These are phyloP conservation scores for Lysandra bellargus DNA, from an alignment of 2,888 invertebrate species.

Conservation along the genomic window DNA sequence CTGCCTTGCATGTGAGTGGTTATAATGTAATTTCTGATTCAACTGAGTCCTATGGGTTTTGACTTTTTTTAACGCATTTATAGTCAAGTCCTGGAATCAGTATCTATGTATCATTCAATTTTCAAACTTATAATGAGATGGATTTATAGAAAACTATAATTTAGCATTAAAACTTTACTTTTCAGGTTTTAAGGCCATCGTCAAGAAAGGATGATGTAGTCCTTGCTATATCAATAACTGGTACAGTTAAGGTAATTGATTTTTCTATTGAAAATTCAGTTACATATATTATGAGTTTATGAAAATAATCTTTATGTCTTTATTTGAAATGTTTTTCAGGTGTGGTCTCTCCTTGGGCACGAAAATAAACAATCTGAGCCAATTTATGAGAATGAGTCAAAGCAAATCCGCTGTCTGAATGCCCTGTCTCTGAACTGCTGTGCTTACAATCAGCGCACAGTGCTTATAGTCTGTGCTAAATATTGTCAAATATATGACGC, in stretches of 20 bases:
- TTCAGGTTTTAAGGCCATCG: constrained; percentile 83
- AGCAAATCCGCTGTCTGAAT: constrained; percentile 96
- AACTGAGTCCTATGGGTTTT: background rate
- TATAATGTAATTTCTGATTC: background rate
- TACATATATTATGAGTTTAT: background rate
- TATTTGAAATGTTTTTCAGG: constrained; percentile 58
- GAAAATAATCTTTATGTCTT: background rate
- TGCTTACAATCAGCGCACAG: constrained; percentile 96
- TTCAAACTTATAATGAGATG: too few relatives aligned
- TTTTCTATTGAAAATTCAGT: background rate
- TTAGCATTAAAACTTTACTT: constrained; percentile 34
- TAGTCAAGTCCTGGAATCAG: too few relatives aligned
- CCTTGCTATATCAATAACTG: constrained; percentile 95
- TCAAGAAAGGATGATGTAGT: constrained; percentile 97
- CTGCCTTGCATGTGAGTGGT: constrained; percentile 91
- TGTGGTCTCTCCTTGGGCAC: constrained; percentile 95
- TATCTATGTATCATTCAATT: too few relatives aligned
- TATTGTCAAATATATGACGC: constrained; percentile 96
- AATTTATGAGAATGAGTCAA: constrained; percentile 98
- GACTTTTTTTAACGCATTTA: background rate
- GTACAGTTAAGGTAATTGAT: constrained; percentile 88
- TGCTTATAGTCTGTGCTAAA: constrained; percentile 97
- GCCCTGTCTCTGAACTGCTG: constrained; percentile 96
- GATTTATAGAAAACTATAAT: too few relatives aligned
- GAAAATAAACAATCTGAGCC: constrained; percentile 93